These are phyloP conservation scores for Muscina levida DNA, from an alignment of 2,888 invertebrate species.

Conservation along the genomic window DNA sequence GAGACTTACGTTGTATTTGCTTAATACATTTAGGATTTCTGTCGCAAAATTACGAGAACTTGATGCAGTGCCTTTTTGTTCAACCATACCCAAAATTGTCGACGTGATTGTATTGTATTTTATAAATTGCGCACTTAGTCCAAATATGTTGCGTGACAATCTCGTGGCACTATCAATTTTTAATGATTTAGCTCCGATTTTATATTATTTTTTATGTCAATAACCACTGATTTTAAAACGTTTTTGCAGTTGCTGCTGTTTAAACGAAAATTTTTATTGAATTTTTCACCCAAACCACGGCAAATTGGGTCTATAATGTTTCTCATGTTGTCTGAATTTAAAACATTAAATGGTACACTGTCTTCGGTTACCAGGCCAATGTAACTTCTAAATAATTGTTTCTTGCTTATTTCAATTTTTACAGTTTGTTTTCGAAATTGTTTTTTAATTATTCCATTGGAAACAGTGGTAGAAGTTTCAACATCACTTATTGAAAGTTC, in stretches of 20 bases:
- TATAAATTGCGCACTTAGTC: too few relatives aligned
- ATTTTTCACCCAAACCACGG: too few relatives aligned
- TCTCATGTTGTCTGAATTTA: constrained; percentile 43
- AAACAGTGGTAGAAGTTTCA: too few relatives aligned
- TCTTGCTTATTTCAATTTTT: too few relatives aligned
- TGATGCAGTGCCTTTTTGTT: neutral
- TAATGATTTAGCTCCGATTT: constrained; percentile 20
- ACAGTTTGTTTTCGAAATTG: constrained; percentile 20
- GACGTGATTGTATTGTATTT: neutral
- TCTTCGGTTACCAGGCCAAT: constrained; percentile 40
- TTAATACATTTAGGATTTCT: neutral
- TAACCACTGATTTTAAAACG: constrained; percentile 13
- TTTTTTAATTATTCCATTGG: too few relatives aligned
- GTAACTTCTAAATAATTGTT: too few relatives aligned
- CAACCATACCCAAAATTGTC: neutral
- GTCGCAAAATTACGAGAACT: neutral
- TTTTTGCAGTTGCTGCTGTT: constrained; percentile 39
- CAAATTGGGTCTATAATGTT: constrained; percentile 48
- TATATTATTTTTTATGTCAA: constrained; percentile 33
- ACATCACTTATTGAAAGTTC: too few relatives aligned
- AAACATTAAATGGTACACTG: constrained; percentile 42
- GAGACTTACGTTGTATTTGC: too few relatives aligned
- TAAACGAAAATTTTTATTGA: constrained; percentile 26
- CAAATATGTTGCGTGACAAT: too few relatives aligned
- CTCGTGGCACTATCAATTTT: neutral